Evolutionary conservation across 2,888 invertebrate genomes (phyloP).

Genomic region (Nomada hirtipes): DNA sequence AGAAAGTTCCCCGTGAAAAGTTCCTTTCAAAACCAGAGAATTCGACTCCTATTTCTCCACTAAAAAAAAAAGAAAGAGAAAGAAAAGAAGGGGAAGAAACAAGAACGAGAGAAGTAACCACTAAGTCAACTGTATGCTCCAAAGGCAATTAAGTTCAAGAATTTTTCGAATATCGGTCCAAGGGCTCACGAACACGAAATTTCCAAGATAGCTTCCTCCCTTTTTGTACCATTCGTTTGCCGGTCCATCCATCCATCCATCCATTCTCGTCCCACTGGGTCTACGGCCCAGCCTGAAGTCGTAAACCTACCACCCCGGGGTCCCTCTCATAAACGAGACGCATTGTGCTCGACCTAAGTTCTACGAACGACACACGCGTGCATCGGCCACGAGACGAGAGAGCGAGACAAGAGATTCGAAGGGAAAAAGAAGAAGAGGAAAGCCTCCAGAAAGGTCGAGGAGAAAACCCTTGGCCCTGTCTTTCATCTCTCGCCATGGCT

Average conservation of each 20-base stretch:
- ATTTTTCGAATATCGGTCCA: slow-evolving; percentile 49
- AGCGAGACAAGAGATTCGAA: slow-evolving; percentile 24
- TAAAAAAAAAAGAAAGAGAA: background rate
- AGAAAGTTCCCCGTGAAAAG: slow-evolving; percentile 17
- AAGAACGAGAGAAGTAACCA: slow-evolving; percentile 7
- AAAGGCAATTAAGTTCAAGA: slow-evolving; percentile 44
- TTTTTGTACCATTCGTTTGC: background rate
- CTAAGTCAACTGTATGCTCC: slow-evolving; percentile 5
- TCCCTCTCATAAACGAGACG: slow-evolving; percentile 67
- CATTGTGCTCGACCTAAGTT: slow-evolving; percentile 67
- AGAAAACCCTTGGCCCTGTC: slow-evolving; percentile 57
- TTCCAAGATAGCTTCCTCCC: slow-evolving; percentile 32
- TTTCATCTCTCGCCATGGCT: slow-evolving; percentile 21
- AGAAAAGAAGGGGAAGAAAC: background rate
- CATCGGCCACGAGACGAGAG: slow-evolving; percentile 45
- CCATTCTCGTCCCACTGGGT: slow-evolving; percentile 1
- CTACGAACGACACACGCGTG: slow-evolving; percentile 62
- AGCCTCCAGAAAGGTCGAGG: slow-evolving; percentile 36
- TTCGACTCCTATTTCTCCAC: background rate
- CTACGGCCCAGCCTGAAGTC: slow-evolving; percentile 46
- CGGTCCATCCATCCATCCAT: background rate
- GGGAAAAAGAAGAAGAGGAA: background rate
- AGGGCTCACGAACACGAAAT: slow-evolving; percentile 21
- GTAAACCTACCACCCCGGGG: slow-evolving; percentile 61
- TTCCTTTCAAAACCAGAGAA: background rate